Conservation (phyloP, 2,888 invertebrate genomes). For the Tetanocera ferruginea region DNA sequence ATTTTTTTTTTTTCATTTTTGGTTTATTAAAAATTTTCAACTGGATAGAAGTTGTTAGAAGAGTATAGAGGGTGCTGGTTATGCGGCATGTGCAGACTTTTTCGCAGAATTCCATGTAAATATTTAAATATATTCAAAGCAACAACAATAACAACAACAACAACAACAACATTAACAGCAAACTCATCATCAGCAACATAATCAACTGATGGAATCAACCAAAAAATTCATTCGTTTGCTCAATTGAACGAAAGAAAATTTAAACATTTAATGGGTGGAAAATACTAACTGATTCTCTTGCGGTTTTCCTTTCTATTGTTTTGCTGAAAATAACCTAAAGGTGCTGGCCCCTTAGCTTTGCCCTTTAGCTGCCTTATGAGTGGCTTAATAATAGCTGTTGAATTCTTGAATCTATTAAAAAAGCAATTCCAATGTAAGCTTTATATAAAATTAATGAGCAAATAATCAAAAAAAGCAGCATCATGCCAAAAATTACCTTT, state of each 20-base stretch:
- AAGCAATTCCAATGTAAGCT: too few relatives aligned
- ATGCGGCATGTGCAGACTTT: too few relatives aligned
- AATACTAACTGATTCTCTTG: not conserved
- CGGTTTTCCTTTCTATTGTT: not conserved
- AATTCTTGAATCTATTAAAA: too few relatives aligned
- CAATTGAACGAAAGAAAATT: conserved; percentile 9
- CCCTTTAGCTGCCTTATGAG: not conserved
- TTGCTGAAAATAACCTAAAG: not conserved
- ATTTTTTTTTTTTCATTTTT: conserved; percentile 32
- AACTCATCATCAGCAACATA: not conserved
- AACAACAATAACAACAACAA: not conserved
- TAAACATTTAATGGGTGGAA: not conserved
- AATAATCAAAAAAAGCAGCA: too few relatives aligned
- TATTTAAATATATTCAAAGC: not conserved
- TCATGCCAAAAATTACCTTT: too few relatives aligned
- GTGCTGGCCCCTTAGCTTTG: not conserved
- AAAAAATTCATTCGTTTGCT: conserved; percentile 3
- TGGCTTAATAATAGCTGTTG: not conserved
- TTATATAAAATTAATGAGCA: too few relatives aligned
- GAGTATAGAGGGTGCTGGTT: not conserved
- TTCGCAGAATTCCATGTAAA: too few relatives aligned
- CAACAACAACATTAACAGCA: not conserved
- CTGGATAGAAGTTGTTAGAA: not conserved
- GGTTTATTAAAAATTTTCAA: not conserved
- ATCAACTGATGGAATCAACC: conserved; percentile 18